Conservation (phyloP, 2,797 vertebrate genomes). For the Sardinella longiceps region DNA sequence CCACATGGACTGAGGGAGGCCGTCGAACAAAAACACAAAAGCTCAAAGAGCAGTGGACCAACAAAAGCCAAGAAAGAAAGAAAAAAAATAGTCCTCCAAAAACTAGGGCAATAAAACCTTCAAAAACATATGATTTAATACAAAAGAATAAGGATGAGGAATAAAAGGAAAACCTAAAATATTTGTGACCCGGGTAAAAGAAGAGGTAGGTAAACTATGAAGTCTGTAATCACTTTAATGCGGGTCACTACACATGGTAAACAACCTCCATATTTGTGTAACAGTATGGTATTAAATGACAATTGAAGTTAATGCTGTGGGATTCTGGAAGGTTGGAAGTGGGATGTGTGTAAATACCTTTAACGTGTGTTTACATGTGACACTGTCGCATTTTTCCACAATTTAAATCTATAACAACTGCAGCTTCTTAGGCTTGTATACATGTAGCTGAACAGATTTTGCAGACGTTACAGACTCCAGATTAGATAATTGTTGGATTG, state of each 20-base stretch:
- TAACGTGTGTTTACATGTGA: too few species aligned
- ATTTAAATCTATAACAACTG: not conserved
- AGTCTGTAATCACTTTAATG: too few species aligned
- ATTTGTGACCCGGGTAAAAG: too few species aligned
- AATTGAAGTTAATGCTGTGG: too few species aligned
- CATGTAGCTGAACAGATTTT: not conserved
- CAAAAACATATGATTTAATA: not conserved
- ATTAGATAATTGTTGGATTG: slow-evolving; percentile 19
- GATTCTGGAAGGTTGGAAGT: too few species aligned
- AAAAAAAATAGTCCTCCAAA: not conserved
- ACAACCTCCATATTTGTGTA: too few species aligned
- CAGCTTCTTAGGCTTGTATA: not conserved
- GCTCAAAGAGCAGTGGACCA: not conserved
- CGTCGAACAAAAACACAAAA: not conserved
- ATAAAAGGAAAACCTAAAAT: not conserved
- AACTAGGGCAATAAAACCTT: not conserved
- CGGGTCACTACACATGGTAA: too few species aligned
- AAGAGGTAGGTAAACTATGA: too few species aligned
- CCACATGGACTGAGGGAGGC: slow-evolving; percentile 28
- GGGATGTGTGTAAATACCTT: too few species aligned
- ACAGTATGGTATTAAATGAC: too few species aligned
- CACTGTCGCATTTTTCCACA: too few species aligned
- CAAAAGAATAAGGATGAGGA: not conserved
- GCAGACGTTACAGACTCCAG: slow-evolving; percentile 26
- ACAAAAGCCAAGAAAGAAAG: not conserved